These are phyloP conservation scores for Willowsia nigromaculata DNA, from an alignment of 2,888 invertebrate species.

Conservation along the genomic window DNA sequence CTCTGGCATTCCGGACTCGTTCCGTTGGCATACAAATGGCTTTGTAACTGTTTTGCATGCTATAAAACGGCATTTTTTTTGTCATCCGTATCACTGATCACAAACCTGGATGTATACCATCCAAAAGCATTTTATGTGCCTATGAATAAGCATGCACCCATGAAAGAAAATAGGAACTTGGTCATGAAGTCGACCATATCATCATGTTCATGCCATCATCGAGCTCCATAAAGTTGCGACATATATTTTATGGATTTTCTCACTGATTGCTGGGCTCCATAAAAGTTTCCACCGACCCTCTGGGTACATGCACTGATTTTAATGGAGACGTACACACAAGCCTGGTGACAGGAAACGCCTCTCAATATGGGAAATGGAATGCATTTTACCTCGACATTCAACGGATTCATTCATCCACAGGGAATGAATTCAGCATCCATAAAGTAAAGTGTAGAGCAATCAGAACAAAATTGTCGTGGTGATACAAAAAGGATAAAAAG, in stretches of 20 bases:
- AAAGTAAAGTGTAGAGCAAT: background rate
- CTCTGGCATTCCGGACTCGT: background rate
- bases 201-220: background rate
- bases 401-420: slow-evolving; percentile 22
- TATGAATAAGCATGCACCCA: too few relatives aligned
- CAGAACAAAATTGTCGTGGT: background rate
- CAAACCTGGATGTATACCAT: too few relatives aligned
- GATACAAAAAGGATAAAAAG: background rate
- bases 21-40: background rate
- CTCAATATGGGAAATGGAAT: background rate
- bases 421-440: slow-evolving; percentile 15
- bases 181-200: background rate
- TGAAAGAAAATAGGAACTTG: background rate
- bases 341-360: background rate
- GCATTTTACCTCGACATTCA: slow-evolving; percentile 36
- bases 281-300: background rate
- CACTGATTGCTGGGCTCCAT: slow-evolving; percentile 1
- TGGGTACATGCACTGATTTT: background rate
- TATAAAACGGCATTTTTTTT: too few relatives aligned
- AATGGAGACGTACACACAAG: background rate
- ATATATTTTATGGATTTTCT: background rate
- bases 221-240: background rate
- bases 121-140: too few relatives aligned
- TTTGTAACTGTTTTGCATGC: too few relatives aligned
- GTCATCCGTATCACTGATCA: too few relatives aligned